Percentiles rank a stretch among this genome's conserved stretches.
These are phyloP conservation scores for Percopsis transmontana DNA, from an alignment of 2,113 vertebrate species.

Conservation along the genomic window DNA sequence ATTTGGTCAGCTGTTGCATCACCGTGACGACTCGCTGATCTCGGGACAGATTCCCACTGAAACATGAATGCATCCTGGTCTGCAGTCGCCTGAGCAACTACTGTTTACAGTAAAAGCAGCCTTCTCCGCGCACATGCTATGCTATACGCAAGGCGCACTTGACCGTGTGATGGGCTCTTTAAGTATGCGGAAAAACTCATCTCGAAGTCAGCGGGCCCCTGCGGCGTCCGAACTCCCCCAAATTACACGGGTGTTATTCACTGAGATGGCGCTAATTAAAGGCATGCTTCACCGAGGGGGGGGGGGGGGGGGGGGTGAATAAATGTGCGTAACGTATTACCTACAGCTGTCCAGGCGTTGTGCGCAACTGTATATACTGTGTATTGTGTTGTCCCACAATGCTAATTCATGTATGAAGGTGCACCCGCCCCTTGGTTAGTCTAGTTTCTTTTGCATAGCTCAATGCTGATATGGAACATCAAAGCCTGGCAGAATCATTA, in stretches of 20 bases:
- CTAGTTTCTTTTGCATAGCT: constrained; percentile 41
- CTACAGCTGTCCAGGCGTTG: no score
- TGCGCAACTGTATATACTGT: no score
- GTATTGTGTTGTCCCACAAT: no score
- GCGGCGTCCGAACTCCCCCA: constrained; percentile 29
- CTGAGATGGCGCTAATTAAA: constrained; percentile 67
- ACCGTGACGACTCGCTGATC: neutral
- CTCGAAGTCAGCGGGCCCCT: constrained; percentile 35
- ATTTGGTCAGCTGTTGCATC: constrained; percentile 28
- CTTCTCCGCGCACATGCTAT: constrained; percentile 29
- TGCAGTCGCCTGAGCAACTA: constrained; percentile 34
- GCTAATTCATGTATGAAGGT: no score
- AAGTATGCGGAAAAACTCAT: constrained; percentile 39
- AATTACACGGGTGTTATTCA: constrained; percentile 51
- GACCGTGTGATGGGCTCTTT: constrained; percentile 41
- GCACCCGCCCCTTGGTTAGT: no score
- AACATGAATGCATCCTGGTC: constrained; percentile 19
- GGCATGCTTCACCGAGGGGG: constrained; percentile 38
- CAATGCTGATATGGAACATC: constrained; percentile 63
- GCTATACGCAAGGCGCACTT: constrained; percentile 27
- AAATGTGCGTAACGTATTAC: no score
- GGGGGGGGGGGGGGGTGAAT: constrained; percentile 10
- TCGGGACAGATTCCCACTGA: constrained; percentile 19
- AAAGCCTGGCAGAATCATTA: constrained; percentile 64
- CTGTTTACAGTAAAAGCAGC: constrained; percentile 56